phyloP scores from a whole-genome alignment of 1,140 invertebrate species.

The Drosophila obscura region DNA sequence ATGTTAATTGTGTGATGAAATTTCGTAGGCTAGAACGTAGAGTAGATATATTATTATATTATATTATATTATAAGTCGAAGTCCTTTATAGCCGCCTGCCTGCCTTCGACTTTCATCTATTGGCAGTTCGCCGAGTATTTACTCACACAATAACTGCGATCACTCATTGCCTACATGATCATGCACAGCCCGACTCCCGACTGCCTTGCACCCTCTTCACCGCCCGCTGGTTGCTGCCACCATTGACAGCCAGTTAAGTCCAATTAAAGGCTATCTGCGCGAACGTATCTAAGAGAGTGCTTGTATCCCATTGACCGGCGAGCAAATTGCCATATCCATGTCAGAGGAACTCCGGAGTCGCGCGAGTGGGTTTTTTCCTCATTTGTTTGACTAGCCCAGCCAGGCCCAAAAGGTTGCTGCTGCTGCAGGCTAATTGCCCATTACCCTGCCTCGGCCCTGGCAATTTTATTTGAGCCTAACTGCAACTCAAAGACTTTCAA shows the following conservation, averaged over 20 bases:
- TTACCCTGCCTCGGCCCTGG: conserved; percentile 53
- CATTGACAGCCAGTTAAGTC: conserved; percentile 52
- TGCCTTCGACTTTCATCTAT: background rate
- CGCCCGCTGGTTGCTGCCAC: conserved; percentile 11
- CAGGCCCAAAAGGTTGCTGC: conserved; percentile 51
- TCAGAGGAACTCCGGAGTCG: conserved; percentile 1
- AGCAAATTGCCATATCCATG: conserved; percentile 42
- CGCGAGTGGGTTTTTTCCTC: conserved; percentile 41
- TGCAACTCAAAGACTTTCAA: conserved; percentile 63
- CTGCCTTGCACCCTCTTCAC: background rate
- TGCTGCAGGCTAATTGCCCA: conserved; percentile 44
- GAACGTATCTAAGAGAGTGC: conserved; percentile 23
- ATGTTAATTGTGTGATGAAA: no score
- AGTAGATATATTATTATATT: no score
- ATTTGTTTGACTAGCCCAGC: conserved; percentile 53
- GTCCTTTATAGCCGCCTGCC: no score
- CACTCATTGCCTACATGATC: conserved; percentile 21
- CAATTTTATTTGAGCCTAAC: conserved; percentile 37
- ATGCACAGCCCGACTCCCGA: conserved; percentile 9
- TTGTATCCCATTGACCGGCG: conserved; percentile 29
- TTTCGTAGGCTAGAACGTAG: no score
- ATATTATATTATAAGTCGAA: no score
- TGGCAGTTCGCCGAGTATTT: conserved; percentile 4
- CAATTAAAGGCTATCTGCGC: conserved; percentile 50
- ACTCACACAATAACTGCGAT: conserved; percentile 14